Evolutionary conservation across 2,113 vertebrate genomes (phyloP), one percentile per base, ranked within the genome.

Genomic region (Rhadina sibilatrix): DNA sequence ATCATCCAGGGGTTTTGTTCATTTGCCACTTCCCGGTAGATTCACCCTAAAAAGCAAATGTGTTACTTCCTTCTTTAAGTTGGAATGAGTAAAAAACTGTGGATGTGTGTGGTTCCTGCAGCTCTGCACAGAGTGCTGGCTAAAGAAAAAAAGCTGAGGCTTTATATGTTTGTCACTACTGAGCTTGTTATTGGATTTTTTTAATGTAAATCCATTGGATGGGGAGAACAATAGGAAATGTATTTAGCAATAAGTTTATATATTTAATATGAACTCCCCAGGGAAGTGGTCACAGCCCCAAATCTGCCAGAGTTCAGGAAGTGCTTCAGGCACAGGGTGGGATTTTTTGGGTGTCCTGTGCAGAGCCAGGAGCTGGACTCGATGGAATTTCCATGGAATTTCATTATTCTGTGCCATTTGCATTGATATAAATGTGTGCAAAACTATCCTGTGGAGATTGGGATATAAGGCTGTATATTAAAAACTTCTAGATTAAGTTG

Each of bases 81-180:
- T 22, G 57, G 37, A 76, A 37, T 16, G 9, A 60, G 44, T 23
- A 9, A 37, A 54, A 63, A 49, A 7, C 0, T 0, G 1, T 2
- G 35, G 20, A 3, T 17, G 11, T 1, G 2, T 1, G 0, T 2
- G 4, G 35, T 20, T 63, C 9, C n/a, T 3, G 15, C 46, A 15
- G 61, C 27, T 7, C 46, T 12, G 23, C 6, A 2, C 2, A 3
- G 22, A 15, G 31, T 9, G 30, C 23, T 25, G 35, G 15, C 49
- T n/a, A 2, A 50, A 71, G 47, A 3, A 8, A 49, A 46, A 46
- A 50, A 19, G 27, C 49, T 33, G 14, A 24, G 7, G 10, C 15
- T 78, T 54, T 37, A 0, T 7, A 10, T n/a, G 10, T 7, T 7
- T 23, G 24, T 50, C 11, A 1, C 6, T 30, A 33, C 22, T 52